Base-by-base conservation (phyloP, 35 echinoderm and acorn worm genomes). In the Ophioderma brevispina region DNA sequence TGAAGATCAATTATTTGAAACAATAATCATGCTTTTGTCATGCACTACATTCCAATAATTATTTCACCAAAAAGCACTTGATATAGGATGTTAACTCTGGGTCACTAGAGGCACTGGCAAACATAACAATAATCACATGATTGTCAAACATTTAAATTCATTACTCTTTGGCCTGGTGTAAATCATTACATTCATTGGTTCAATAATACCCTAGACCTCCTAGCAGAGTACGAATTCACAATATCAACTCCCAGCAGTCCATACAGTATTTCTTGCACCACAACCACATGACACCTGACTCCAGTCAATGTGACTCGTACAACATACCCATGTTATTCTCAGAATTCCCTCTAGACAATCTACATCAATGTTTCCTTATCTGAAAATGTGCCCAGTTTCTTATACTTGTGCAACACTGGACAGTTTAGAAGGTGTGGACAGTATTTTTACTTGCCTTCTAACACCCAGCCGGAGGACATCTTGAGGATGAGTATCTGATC, bases 261-360 rank as follows among this genome's bases (percentile, higher is more conserved):
- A 99, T 32, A 99, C 88, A 76, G 94, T 39, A 99, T 95, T 85
- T 99, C 97, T 50, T 89, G 76, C 31, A 99, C 77, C 11, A 94
- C 52, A 4, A 91, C 63, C 97, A n/a, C 97, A 99, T 17, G 86
- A 82, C 18, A 85, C 78, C 38, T 99, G 97, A 77, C 80, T 85
- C 40, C 84, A 36, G 85, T 87, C 28, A 99, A 59, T 13, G 50
- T 81, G 17, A 93, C 76, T 30, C 88, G 91, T 10, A 99, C n/a
- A 33, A 82, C 97, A 99, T 18, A 78, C n/a, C 88, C 13, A 95
- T 80, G 23, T 43, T 33, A 77, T 35, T 82, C 33, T 87, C 34
- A 84, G 76, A 21, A 40, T 88, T 30, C 84, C 64, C 0, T 52
- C 40, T 1, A 99, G 64, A 83, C 93, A 75, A 19, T 42, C 41